Conservation (phyloP, 2,113 vertebrate species). For the Ardeotis arabs region DNA sequence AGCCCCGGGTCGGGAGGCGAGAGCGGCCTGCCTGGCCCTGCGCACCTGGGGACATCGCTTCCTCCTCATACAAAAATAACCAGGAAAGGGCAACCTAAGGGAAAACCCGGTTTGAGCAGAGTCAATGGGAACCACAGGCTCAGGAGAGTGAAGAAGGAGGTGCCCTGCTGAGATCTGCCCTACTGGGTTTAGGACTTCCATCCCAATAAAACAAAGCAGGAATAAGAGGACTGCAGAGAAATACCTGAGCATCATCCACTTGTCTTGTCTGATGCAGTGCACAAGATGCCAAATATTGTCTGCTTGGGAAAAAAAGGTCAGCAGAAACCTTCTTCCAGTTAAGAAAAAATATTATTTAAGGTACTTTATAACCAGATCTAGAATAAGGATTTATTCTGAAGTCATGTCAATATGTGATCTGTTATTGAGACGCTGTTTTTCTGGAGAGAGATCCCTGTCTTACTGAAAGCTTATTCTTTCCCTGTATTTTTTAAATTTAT, state of each 20-base stretch:
- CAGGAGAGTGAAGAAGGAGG: background rate
- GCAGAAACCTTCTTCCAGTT: background rate
- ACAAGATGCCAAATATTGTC: background rate
- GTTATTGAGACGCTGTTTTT: background rate
- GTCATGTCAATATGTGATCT: background rate
- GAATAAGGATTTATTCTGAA: background rate
- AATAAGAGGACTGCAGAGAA: constrained; percentile 34
- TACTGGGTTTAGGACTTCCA: background rate
- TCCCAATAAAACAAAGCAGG: constrained; percentile 29
- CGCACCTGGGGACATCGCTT: fast-evolving
- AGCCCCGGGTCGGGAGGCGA: background rate
- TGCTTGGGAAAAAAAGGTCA: background rate
- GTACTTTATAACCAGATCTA: background rate
- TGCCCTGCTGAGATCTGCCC: background rate
- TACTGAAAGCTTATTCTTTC: background rate
- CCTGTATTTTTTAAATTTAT: background rate
- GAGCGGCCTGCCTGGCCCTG: background rate
- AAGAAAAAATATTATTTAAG: background rate
- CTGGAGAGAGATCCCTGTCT: background rate
- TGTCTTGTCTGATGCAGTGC: background rate
- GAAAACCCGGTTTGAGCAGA: background rate
- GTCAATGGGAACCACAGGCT: background rate
- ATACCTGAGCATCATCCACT: background rate
- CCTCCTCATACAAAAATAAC: background rate
- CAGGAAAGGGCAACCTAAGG: background rate